phyloP scores from a whole-genome alignment of 2,113 vertebrate species.

The Siphamia tubifer region DNA sequence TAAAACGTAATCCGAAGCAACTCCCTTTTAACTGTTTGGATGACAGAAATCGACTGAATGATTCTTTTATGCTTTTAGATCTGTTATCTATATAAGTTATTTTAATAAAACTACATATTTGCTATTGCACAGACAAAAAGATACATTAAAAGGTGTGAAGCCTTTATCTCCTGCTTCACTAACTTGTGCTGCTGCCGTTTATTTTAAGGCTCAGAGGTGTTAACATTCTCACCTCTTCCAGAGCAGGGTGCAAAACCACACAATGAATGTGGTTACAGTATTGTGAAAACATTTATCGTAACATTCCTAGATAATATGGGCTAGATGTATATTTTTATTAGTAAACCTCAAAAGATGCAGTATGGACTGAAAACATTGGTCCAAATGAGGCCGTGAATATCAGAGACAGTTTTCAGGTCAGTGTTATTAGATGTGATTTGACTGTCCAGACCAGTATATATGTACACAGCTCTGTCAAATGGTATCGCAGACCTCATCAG shows the following conservation, averaged over 20 bases:
- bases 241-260: conserved; percentile 44
- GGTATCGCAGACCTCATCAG: conserved; percentile 32
- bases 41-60: conserved; percentile 5
- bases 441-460: not conserved
- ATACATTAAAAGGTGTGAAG: not conserved
- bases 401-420: not conserved
- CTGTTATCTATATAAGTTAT: conserved; percentile 38
- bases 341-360: conserved; percentile 52
- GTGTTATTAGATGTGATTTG: not conserved
- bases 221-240: conserved; percentile 5
- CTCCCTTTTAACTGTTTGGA: not conserved
- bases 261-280: conserved; percentile 28
- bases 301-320: conserved; percentile 46
- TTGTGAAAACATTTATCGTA: conserved; percentile 41
- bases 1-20: not conserved
- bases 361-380: not conserved
- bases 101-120: conserved; percentile 36
- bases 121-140: conserved; percentile 10
- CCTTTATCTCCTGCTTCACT: conserved; percentile 8
- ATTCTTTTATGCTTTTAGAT: conserved; percentile 12
- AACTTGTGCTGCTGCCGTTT: conserved; percentile 35
- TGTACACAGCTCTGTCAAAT: conserved; percentile 6
- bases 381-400: not conserved
- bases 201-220: conserved; percentile 23
- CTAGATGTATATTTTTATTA: conserved; percentile 57